Evolutionary conservation across 2,888 invertebrate species (phyloP), one percentile per base, ranked within the genome.

Genomic region (Anoplius nigerrimus): DNA sequence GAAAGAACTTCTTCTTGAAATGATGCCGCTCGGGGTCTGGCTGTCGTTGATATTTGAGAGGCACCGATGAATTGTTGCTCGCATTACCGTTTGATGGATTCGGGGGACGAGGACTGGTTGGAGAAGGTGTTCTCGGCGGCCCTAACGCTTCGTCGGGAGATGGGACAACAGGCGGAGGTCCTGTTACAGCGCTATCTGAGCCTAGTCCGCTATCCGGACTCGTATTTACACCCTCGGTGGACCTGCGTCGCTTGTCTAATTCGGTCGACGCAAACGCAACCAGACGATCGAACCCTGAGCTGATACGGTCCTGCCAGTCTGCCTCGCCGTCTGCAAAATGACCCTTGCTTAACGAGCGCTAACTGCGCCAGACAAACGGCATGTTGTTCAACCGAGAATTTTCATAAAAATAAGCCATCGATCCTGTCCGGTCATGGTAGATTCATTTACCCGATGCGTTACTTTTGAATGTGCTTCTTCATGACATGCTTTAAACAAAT

Each of bases 181-280:
- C 84, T 22, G 85, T 83, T n/a, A 81, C 85, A 15, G 84, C 75
- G 59, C 85, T 88, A 67, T 88, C 86, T 64, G 82, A 94, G 66
- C 95, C 95, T 78, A 96, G 94, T 79, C 96, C 96, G 55, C 94
- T 95, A 89, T 96, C 96, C 13, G 96, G 96, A 76, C 95, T 95
- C 56, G 96, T 96, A 88, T 95, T 95, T 86, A 91, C 92, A 80
- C 94, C 95, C 89, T 96, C 96, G 0, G 94, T 94, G 48, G 95
- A 95, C 70, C 95, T 92, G 67, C 96, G 92, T 85, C 96, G 93
- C 89, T 96, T 94, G 87, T 95, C 97, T 87, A 97, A 91, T 85
- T 97, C 97, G 16, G 96, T 97, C 48, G 97, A 96, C 57, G 97
- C 97, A 87, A 97, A 96, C 69, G 97, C 97, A 78, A 98, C 96